phyloP scores from a whole-genome alignment of 2,888 invertebrate genomes.

The Pogonocherus hispidulus region DNA sequence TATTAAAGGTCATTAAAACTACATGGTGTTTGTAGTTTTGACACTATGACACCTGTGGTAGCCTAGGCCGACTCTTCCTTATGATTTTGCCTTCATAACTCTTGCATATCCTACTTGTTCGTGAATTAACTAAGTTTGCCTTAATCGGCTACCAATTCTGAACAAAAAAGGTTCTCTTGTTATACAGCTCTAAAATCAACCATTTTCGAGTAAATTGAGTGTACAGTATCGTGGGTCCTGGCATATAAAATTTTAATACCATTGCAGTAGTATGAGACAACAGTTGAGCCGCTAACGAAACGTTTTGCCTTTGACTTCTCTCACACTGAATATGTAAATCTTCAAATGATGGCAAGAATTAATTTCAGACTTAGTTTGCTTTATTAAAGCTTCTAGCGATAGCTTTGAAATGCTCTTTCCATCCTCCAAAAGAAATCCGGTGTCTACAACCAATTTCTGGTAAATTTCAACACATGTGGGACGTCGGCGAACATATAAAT shows the following conservation, averaged over 20 bases:
- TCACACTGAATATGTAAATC: constrained; percentile 49
- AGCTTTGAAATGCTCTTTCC: constrained; percentile 39
- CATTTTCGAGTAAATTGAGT: too few relatives aligned
- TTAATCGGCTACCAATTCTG: too few relatives aligned
- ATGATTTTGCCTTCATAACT: too few relatives aligned
- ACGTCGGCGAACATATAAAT: constrained; percentile 54
- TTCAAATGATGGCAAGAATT: constrained; percentile 41
- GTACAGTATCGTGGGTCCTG: too few relatives aligned
- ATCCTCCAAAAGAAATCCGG: constrained; percentile 47
- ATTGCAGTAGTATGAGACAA: constrained; percentile 54
- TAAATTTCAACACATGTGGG: constrained; percentile 54
- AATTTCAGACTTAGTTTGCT: constrained; percentile 36
- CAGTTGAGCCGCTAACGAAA: constrained; percentile 51
- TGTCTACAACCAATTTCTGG: constrained; percentile 55
- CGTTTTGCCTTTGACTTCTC: constrained; percentile 49
- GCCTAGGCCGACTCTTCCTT: too few relatives aligned
- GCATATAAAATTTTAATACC: constrained; percentile 49
- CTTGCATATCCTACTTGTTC: too few relatives aligned
- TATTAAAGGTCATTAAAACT: too few relatives aligned
- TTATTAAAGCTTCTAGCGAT: constrained; percentile 36
- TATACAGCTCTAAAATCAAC: too few relatives aligned
- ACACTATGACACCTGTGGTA: too few relatives aligned
- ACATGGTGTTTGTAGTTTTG: too few relatives aligned
- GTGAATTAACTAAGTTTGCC: too few relatives aligned
- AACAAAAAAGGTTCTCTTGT: too few relatives aligned